Percentiles rank a stretch among this genome's conserved stretches.
phyloP scores from a whole-genome alignment of 2,113 vertebrate species.

The Rhagologus leucostigma region DNA sequence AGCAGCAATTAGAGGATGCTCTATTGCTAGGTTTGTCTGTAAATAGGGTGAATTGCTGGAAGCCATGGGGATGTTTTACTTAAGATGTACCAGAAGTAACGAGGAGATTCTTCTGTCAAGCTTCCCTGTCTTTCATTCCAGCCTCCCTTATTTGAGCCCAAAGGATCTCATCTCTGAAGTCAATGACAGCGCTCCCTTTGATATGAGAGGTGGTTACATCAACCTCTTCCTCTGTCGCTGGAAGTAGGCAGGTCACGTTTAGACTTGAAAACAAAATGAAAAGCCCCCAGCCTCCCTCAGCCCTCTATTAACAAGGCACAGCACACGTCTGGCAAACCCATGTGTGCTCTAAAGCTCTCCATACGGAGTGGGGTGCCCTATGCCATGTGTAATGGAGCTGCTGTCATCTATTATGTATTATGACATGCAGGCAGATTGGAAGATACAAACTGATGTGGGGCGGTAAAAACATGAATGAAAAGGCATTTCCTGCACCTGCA shows the following conservation, averaged over 20 bases:
- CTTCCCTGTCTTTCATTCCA: conserved; percentile 2
- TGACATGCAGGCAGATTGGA: not conserved
- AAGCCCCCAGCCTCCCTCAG: not conserved
- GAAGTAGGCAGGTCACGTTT: conserved; percentile 23
- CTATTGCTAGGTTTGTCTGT: not conserved
- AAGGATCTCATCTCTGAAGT: conserved; percentile 37
- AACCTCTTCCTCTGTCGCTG: not conserved
- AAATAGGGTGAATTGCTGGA: not conserved
- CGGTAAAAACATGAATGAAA: not conserved
- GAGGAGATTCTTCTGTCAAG: not conserved
- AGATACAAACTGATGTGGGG: not conserved
- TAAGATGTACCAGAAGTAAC: not conserved
- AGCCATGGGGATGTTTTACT: not conserved
- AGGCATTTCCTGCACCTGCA: not conserved
- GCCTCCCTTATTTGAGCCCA: not conserved
- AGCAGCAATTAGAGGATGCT: not conserved
- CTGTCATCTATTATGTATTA: not conserved
- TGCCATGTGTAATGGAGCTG: not conserved
- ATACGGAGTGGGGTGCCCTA: not conserved
- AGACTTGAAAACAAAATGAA: not conserved
- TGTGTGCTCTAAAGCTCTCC: not conserved
- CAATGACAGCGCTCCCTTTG: conserved; percentile 3
- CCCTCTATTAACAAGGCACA: not conserved
- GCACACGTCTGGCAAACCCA: not conserved
- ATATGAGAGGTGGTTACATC: conserved; percentile 26